Evolutionary conservation across 64 coral and sea anemone genomes (phyloP).

Genomic region (Exaiptasia diaphana): DNA sequence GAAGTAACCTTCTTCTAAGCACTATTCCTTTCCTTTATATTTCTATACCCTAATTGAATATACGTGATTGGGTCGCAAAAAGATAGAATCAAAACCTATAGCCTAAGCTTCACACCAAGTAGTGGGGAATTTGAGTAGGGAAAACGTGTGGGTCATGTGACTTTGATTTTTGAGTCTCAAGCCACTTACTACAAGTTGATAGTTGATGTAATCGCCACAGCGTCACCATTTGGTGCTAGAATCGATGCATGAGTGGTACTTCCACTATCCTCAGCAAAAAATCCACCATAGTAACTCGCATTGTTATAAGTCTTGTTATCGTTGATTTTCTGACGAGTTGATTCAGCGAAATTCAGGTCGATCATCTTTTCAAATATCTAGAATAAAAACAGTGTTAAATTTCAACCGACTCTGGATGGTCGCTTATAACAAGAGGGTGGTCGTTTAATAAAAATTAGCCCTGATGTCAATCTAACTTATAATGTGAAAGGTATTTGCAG

Average conservation of each 20-base stretch:
- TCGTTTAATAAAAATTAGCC: not conserved
- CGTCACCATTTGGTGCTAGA: conserved; percentile 61
- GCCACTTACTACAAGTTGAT: conserved; percentile 51
- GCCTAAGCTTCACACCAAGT: not conserved
- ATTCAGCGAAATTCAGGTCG: conserved; percentile 41
- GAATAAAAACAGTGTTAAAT: not conserved
- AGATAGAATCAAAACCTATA: not conserved
- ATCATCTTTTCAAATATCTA: conserved; percentile 58
- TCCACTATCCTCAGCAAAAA: conserved; percentile 37
- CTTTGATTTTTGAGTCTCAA: not conserved
- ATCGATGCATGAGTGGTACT: conserved; percentile 75
- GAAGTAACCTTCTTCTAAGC: too few relatives aligned
- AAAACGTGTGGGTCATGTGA: not conserved
- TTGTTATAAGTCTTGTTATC: conserved; percentile 47
- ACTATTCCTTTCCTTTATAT: too few relatives aligned
- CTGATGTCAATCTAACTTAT: not conserved
- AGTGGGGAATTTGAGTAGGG: not conserved
- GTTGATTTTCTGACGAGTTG: conserved; percentile 53
- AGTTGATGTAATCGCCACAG: conserved; percentile 66
- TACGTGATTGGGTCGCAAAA: too few relatives aligned
- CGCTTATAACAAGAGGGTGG: not conserved
- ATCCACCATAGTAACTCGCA: conserved; percentile 53
- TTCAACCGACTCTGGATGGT: not conserved
- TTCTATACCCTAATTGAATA: too few relatives aligned
- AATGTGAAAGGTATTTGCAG: not conserved